These are phyloP conservation scores for Labeo rohita DNA, from an alignment of 2,113 vertebrate genomes.

Conservation along the genomic window DNA sequence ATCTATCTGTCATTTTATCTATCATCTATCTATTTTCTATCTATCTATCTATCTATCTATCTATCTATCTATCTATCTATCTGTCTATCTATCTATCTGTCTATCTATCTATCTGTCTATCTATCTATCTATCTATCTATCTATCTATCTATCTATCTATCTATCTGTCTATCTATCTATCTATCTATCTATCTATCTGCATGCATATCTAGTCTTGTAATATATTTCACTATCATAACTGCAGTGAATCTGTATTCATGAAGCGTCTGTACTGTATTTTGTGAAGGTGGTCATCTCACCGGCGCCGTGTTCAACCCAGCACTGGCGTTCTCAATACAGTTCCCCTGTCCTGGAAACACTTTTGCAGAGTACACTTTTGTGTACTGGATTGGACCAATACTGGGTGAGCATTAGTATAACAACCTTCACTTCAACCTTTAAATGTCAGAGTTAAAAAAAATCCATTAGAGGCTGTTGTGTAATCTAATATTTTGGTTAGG, in stretches of 20 bases:
- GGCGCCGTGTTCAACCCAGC: slow-evolving; percentile 94
- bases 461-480: background rate
- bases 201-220: background rate
- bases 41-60: background rate
- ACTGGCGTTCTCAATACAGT: slow-evolving; percentile 87
- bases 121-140: too few relatives aligned
- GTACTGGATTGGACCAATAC: slow-evolving; percentile 87
- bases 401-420: slow-evolving; percentile 79
- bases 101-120: background rate
- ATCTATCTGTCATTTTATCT: background rate
- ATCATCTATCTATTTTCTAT: background rate
- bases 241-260: background rate
- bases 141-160: background rate
- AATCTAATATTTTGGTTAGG: background rate
- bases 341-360: slow-evolving; percentile 83
- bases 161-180: background rate
- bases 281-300: slow-evolving; percentile 84
- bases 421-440: background rate
- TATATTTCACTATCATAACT: background rate
- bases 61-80: background rate
- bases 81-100: background rate
- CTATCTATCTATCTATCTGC: background rate
- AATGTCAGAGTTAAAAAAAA: background rate
- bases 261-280: slow-evolving; percentile 43
- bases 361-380: slow-evolving; percentile 82